Evolutionary conservation across 1,140 invertebrate species (phyloP).

Genomic region (Apocrypta bakeri): DNA sequence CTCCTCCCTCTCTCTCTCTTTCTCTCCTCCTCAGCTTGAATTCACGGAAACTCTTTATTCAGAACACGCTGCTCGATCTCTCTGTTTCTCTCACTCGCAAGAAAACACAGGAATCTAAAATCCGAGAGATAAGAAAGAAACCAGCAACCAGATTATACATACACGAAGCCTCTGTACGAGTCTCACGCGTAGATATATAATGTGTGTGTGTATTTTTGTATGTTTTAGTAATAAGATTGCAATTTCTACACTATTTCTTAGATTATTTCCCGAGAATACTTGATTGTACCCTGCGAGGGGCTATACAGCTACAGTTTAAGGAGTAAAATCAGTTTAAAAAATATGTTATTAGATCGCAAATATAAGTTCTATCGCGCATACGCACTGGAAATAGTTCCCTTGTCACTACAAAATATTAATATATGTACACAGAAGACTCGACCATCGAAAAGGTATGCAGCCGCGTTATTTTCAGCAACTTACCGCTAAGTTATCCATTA

Average conservation of each 20-base stretch:
- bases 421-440: too few relatives aligned
- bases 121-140: slow-evolving; percentile 5
- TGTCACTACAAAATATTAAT: background rate
- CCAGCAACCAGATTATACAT: background rate
- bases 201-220: too few relatives aligned
- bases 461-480: background rate
- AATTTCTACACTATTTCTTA: too few relatives aligned
- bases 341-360: too few relatives aligned
- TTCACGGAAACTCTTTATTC: background rate
- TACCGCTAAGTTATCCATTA: slow-evolving; percentile 4
- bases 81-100: background rate
- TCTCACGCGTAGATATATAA: too few relatives aligned
- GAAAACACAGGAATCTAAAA: slow-evolving; percentile 6
- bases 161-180: background rate
- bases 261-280: too few relatives aligned
- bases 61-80: background rate
- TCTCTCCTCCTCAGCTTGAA: background rate
- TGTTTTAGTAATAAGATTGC: too few relatives aligned
- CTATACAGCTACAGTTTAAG: too few relatives aligned
- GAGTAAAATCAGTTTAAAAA: too few relatives aligned
- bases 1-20: background rate
- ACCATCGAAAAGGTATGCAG: background rate
- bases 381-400: background rate
- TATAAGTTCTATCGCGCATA: too few relatives aligned
- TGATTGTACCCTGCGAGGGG: too few relatives aligned